phyloP scores from a whole-genome alignment of 2,113 vertebrate genomes.

The Loxodonta africana region DNA sequence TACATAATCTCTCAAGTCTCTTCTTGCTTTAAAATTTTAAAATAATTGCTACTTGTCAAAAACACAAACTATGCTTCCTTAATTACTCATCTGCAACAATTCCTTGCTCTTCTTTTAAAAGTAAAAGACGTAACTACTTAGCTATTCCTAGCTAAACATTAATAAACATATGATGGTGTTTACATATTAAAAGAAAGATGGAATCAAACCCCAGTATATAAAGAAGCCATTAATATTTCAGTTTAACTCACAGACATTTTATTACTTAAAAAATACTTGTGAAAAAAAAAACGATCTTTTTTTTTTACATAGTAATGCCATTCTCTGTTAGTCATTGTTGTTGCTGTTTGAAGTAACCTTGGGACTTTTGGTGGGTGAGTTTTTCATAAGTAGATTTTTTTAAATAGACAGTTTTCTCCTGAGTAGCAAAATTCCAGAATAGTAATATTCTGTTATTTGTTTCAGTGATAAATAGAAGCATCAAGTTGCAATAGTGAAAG shows the following conservation, averaged over 20 bases:
- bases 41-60: neutral
- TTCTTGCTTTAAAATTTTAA: slow-evolving; percentile 11
- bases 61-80: neutral
- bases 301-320: neutral
- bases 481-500: neutral
- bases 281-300: neutral
- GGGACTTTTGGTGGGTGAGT: neutral
- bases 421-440: neutral
- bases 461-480: slow-evolving; percentile 9
- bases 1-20: neutral
- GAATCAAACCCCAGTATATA: neutral
- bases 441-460: slow-evolving; percentile 29
- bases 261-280: neutral
- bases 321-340: neutral
- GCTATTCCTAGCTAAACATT: neutral
- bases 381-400: slow-evolving; percentile 46
- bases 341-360: neutral
- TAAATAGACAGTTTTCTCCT: neutral
- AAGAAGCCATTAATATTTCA: neutral
- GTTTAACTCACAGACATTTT: neutral
- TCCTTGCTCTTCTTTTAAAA: neutral
- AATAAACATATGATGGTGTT: neutral
- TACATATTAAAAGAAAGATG: neutral
- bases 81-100: slow-evolving; percentile 4
- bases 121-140: neutral